A percentile compares a stretch with the other conserved stretches of the same genome.
Evolutionary conservation across 92 coral and sea anemone species (phyloP).

Genomic region (Galaxea fascicularis): DNA sequence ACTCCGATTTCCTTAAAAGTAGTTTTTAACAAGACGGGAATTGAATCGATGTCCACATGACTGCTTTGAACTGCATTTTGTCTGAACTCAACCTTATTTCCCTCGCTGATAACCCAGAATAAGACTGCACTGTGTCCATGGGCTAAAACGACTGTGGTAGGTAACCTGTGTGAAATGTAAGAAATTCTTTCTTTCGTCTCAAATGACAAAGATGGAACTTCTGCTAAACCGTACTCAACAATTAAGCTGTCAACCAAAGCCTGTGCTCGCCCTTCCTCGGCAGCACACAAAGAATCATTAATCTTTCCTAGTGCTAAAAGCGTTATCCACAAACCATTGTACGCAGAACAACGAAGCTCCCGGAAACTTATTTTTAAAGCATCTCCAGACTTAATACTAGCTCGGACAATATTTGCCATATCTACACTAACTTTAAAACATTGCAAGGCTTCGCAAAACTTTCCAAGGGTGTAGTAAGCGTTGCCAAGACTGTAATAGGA

Average conservation of each 20-base stretch:
- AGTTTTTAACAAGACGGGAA: neutral
- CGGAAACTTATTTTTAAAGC: neutral
- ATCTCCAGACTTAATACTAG: neutral
- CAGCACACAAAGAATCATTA: neutral
- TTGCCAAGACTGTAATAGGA: neutral
- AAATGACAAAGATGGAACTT: neutral
- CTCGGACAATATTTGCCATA: neutral
- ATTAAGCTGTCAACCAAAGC: neutral
- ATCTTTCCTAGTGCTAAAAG: neutral
- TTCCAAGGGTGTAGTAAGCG: neutral
- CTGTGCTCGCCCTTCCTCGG: constrained; percentile 1
- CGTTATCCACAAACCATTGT: neutral
- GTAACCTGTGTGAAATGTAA: neutral
- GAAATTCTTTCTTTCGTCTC: neutral
- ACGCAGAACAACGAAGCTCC: neutral
- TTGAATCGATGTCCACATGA: neutral
- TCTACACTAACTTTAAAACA: neutral
- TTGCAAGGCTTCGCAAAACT: neutral
- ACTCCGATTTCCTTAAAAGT: neutral
- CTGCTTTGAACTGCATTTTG: neutral
- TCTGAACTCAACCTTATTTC: neutral
- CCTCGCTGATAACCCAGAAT: constrained; percentile 1
- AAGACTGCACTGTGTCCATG: neutral
- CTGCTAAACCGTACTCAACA: neutral
- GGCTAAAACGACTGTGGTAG: neutral